Conservation (phyloP, 2,113 vertebrate genomes). For the Dascyllus trimaculatus region DNA sequence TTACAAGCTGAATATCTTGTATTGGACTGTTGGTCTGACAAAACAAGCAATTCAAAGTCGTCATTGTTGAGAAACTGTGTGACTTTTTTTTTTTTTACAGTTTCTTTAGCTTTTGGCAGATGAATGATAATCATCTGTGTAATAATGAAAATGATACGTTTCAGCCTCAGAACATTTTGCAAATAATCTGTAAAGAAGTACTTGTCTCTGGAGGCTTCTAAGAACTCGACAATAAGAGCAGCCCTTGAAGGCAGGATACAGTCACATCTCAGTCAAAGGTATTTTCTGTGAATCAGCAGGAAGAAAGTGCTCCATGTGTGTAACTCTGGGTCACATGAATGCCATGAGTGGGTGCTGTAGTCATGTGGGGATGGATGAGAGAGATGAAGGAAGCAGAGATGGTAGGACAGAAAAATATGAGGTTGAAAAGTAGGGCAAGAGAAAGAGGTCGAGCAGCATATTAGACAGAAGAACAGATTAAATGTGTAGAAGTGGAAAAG, state of each 20-base stretch:
- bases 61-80: too few relatives aligned
- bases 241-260: neutral
- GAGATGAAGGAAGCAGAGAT: neutral
- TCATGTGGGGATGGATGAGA: neutral
- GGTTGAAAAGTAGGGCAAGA: neutral
- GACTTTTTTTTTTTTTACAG: too few relatives aligned
- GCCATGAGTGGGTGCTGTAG: neutral
- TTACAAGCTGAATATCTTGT: too few relatives aligned
- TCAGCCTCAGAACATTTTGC: too few relatives aligned
- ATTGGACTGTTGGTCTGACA: too few relatives aligned
- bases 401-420: neutral
- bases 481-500: neutral
- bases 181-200: too few relatives aligned
- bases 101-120: too few relatives aligned
- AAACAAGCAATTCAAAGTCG: too few relatives aligned
- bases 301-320: neutral
- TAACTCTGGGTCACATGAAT: neutral
- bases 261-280: neutral
- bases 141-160: too few relatives aligned
- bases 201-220: too few relatives aligned
- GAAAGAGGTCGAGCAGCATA: neutral
- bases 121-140: too few relatives aligned
- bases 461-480: neutral
- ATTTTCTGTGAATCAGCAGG: constrained; percentile 24
- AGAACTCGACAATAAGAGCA: neutral